Conservation (phyloP, 2,888 invertebrate genomes). For the Argyra leucocephala region DNA sequence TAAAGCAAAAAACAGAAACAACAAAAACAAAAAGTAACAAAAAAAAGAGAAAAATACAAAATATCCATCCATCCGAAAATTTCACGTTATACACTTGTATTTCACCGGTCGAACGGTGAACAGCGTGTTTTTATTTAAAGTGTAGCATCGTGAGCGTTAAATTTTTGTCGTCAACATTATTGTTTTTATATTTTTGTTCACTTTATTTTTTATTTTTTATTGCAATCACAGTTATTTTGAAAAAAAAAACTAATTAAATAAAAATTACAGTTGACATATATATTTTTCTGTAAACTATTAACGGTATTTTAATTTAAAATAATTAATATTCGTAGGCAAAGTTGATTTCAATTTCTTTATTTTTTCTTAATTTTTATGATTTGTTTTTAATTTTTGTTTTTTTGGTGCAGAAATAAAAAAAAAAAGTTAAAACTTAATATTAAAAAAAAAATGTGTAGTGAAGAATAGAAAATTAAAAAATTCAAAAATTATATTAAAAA, state of each 20-base stretch:
- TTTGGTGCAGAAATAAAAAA: no score
- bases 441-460: no score
- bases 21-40: background rate
- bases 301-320: no score
- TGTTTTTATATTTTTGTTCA: background rate
- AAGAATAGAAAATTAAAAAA: no score
- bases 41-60: conserved; percentile 7
- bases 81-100: conserved; percentile 19
- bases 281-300: background rate
- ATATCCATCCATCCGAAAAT: conserved; percentile 17
- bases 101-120: conserved; percentile 19
- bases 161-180: background rate
- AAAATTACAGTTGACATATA: background rate
- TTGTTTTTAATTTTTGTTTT: no score
- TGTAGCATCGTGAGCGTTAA: background rate
- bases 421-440: no score
- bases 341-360: no score
- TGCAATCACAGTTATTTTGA: background rate
- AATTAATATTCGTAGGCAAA: no score
- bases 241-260: conserved; percentile 1
- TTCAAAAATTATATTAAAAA: no score
- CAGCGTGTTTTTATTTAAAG: conserved; percentile 13
- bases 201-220: background rate
- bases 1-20: background rate
- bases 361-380: no score